These are phyloP conservation scores for Oncorhynchus keta DNA, from an alignment of 2,113 vertebrate species.

Conservation along the genomic window DNA sequence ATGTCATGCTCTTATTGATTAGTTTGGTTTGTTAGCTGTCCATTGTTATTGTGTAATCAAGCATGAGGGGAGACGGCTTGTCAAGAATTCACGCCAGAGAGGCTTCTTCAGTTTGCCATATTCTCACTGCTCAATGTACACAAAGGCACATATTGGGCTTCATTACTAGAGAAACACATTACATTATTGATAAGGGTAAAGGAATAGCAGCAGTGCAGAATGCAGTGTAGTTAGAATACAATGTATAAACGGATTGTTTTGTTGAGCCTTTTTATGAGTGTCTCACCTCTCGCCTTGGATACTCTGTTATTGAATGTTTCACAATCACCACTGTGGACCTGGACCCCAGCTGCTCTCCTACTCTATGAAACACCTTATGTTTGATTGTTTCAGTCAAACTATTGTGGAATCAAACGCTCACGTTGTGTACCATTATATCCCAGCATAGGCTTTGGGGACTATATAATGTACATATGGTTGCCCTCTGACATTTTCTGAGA, in stretches of 20 bases:
- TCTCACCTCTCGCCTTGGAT: not conserved
- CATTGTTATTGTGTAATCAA: conserved; percentile 69
- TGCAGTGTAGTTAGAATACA: conserved; percentile 19
- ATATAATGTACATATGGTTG: conserved; percentile 16
- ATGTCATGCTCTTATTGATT: conserved; percentile 64
- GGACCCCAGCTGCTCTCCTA: conserved; percentile 30
- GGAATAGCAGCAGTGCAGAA: conserved; percentile 34
- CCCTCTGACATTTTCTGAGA: conserved; percentile 64
- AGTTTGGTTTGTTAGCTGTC: conserved; percentile 60
- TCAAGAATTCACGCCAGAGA: conserved; percentile 46
- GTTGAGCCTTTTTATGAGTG: conserved; percentile 24
- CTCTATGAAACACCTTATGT: not conserved
- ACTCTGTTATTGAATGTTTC: no score
- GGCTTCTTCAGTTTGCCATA: conserved; percentile 25
- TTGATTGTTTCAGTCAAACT: not conserved
- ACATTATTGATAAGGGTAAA: conserved; percentile 59
- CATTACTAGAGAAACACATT: conserved; percentile 40
- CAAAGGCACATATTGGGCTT: conserved; percentile 28
- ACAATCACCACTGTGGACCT: no score
- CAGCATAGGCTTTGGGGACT: not conserved
- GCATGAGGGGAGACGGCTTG: conserved; percentile 40
- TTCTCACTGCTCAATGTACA: conserved; percentile 40
- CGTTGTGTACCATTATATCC: not conserved
- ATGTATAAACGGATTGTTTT: conserved; percentile 42
- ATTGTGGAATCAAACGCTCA: no score